phyloP scores from a whole-genome alignment of 2,888 invertebrate genomes.

The Bellardia bayeri region DNA sequence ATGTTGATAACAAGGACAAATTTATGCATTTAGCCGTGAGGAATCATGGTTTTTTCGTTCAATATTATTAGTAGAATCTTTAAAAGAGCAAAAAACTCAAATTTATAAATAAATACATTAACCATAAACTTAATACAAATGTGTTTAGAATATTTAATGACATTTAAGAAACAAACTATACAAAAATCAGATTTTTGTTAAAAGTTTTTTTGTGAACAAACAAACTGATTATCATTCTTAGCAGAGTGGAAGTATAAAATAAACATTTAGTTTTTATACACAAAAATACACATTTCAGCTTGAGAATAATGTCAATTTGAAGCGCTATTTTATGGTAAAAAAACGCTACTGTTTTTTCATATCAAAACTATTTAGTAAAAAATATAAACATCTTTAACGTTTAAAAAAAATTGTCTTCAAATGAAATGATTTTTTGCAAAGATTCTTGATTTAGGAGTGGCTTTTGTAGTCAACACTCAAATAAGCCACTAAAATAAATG shows the following conservation, averaged over 20 bases:
- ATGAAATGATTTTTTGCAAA: not conserved
- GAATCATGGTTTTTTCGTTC: slow-evolving; percentile 43
- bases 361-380: not conserved
- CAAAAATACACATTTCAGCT: not conserved
- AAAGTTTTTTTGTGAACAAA: slow-evolving; percentile 16
- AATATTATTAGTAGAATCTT: slow-evolving; percentile 8
- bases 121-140: slow-evolving; percentile 42
- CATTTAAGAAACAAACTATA: slow-evolving; percentile 30
- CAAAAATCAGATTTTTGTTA: too few species aligned
- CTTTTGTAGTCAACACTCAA: not conserved
- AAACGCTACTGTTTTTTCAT: slow-evolving; percentile 19
- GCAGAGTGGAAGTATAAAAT: slow-evolving; percentile 1
- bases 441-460: slow-evolving; percentile 53
- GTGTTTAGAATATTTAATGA: slow-evolving; percentile 67
- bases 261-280: slow-evolving; percentile 4
- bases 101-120: slow-evolving; percentile 14
- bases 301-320: slow-evolving; percentile 32
- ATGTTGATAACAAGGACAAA: slow-evolving; percentile 61
- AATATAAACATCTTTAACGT: slow-evolving; percentile 19
- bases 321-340: not conserved
- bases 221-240: slow-evolving; percentile 51
- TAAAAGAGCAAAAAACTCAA: slow-evolving; percentile 10
- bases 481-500: not conserved
- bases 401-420: not conserved
- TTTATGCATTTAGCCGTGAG: slow-evolving; percentile 62